Evolutionary conservation across 2,113 vertebrate genomes (phyloP), one percentile per base, ranked within the genome.

Genomic region (Scomber japonicus): DNA sequence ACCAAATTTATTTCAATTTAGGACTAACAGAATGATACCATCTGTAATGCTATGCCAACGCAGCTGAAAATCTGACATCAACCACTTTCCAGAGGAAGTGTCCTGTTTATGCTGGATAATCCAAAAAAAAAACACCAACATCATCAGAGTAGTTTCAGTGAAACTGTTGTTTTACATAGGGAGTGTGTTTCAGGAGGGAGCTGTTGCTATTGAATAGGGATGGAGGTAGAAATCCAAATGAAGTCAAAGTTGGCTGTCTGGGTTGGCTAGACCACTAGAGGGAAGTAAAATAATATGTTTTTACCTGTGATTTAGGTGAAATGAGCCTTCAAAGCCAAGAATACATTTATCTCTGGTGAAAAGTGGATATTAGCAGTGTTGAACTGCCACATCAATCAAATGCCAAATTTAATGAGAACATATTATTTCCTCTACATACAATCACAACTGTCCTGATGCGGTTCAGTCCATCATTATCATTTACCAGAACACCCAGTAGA

Each of bases 391-490:
- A n/a, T 40, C 8, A 21, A 55, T 81, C 13, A 63, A 51, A 15
- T 69, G 14, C 14, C 15, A 0, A 16, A 74, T 79, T 64, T 27
- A 21, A 60, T 60, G 31, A 11, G 44, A 27, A 56, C 0, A 3
- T 35, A 4, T 24, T 64, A 0, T 51, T 31, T 54, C 10, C 27
- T 17, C 3, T 63, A n/a, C 45, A 2, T 4, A 3, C 6, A 57
- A 40, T 75, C 0, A 35, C 2, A 55, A 2, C 45, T 15, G 69
- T 45, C 21, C n/a, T 44, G n/a, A 66, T 78, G 46, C 24, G 11
- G 46, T 50, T 75, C 49, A 44, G 31, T 46, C 49, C 27, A 73
- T 68, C 50, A 30, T 44, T 15, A 6, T 59, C 17, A 50, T 70
- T 68, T 55, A 9, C 30, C 21, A 48, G 14, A 75, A 61, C 31